A percentile compares a stretch with the other conserved stretches of the same genome.
These are phyloP conservation scores for Anguilla rostrata DNA, from an alignment of 2,113 vertebrate species.

Conservation along the genomic window DNA sequence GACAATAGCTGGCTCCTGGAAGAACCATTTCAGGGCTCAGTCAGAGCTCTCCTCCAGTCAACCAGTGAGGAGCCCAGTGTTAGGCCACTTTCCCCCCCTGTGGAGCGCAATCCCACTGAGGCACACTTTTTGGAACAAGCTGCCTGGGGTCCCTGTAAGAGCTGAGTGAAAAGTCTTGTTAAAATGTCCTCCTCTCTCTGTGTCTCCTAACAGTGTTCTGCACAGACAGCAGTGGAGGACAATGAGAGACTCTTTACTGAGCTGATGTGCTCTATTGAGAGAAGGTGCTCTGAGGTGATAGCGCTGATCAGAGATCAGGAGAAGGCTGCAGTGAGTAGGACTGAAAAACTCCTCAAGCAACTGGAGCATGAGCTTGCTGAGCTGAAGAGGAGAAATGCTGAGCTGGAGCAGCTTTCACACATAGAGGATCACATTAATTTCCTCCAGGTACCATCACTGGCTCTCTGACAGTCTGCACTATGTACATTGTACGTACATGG, in stretches of 20 bases:
- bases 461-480: no score
- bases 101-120: neutral
- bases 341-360: no score
- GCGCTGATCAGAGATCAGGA: no score
- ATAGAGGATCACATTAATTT: conserved; percentile 53
- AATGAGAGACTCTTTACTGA: conserved; percentile 24
- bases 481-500: no score
- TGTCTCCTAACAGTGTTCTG: conserved; percentile 19
- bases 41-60: no score
- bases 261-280: no score
- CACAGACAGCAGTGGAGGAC: conserved; percentile 20
- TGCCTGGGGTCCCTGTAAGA: neutral
- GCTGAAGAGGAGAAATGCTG: conserved; percentile 37
- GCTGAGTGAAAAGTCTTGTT: neutral
- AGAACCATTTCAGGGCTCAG: no score
- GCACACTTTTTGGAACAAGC: neutral
- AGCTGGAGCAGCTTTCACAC: conserved; percentile 43
- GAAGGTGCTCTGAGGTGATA: no score
- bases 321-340: no score
- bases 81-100: no score
- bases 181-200: neutral
- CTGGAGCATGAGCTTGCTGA: conserved; percentile 41
- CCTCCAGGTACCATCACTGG: conserved; percentile 45
- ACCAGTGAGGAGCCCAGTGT: no score
- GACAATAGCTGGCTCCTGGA: neutral